phyloP scores from a whole-genome alignment of 2,113 vertebrate genomes.

The Serinus canaria region DNA sequence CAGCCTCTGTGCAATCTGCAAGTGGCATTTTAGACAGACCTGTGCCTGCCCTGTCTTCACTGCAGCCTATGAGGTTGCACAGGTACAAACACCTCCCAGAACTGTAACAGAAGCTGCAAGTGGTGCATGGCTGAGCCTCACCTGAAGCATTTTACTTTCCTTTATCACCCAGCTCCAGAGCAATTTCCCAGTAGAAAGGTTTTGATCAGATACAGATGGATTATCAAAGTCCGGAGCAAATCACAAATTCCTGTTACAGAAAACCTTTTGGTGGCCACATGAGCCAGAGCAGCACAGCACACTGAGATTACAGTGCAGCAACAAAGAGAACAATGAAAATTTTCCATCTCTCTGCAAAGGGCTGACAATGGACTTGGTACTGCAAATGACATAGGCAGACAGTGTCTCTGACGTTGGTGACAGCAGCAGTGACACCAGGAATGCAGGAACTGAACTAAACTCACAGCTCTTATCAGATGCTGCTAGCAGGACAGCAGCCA shows the following conservation, averaged over 20 bases:
- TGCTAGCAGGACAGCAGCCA: background rate
- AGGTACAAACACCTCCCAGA: background rate
- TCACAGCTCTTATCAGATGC: background rate
- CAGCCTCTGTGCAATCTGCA: background rate
- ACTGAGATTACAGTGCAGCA: background rate
- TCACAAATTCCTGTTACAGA: background rate
- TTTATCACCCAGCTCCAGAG: background rate
- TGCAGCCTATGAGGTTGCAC: background rate
- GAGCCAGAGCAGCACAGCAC: background rate
- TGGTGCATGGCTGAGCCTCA: background rate
- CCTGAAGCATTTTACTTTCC: background rate
- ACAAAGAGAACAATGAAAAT: background rate
- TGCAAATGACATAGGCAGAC: background rate
- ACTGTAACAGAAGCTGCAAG: background rate
- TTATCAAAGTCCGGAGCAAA: background rate
- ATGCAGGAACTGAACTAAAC: slow-evolving; percentile 17
- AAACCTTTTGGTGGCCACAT: background rate
- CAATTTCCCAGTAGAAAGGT: background rate
- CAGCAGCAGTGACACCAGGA: background rate
- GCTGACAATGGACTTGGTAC: background rate
- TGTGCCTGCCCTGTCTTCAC: background rate
- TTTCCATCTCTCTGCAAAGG: background rate
- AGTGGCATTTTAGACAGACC: background rate
- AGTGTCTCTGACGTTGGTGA: background rate
- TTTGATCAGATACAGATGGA: background rate